Percentiles rank a stretch among this genome's conserved stretches.
Evolutionary conservation across 2,888 invertebrate genomes (phyloP).

Genomic region (Ceramica pisi): DNA sequence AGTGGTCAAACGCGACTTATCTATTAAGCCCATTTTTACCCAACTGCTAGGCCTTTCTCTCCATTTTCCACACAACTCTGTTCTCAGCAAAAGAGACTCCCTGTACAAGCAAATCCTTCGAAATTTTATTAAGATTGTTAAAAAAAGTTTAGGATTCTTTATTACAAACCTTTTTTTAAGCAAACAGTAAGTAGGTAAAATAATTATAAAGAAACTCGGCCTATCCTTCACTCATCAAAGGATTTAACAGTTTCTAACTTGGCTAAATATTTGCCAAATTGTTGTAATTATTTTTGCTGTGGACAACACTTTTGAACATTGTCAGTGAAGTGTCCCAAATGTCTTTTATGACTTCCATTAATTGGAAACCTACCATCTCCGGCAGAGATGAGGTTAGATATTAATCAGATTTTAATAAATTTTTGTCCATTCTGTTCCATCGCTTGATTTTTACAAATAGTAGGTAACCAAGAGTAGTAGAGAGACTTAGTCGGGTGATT

Average conservation of each 20-base stretch:
- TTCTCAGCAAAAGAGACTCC: too few species aligned
- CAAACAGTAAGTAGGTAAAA: slow-evolving; percentile 6
- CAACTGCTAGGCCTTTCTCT: too few species aligned
- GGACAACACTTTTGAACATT: slow-evolving; percentile 11
- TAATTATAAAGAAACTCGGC: slow-evolving; percentile 14
- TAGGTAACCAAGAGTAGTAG: too few species aligned
- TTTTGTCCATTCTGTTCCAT: too few species aligned
- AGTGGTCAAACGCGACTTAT: neutral
- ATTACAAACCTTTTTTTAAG: slow-evolving; percentile 7
- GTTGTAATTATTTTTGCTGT: slow-evolving; percentile 29
- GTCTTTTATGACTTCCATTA: slow-evolving; percentile 6
- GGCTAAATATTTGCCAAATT: slow-evolving; percentile 24
- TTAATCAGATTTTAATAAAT: too few species aligned
- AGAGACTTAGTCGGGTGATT: too few species aligned
- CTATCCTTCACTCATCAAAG: slow-evolving; percentile 25
- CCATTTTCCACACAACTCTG: too few species aligned
- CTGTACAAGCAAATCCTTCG: neutral
- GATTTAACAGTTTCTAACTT: slow-evolving; percentile 23
- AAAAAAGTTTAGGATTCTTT: slow-evolving; percentile 33
- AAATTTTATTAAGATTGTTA: slow-evolving; percentile 5
- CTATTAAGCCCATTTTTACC: too few species aligned
- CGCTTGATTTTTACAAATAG: too few species aligned
- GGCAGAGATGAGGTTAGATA: too few species aligned
- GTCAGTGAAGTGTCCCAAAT: slow-evolving; percentile 9
- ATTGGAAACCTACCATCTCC: slow-evolving; percentile 16